Percentiles rank a stretch among this genome's conserved stretches.
These are phyloP conservation scores for Heterotis niloticus DNA, from an alignment of 2,113 vertebrate species.

Conservation along the genomic window DNA sequence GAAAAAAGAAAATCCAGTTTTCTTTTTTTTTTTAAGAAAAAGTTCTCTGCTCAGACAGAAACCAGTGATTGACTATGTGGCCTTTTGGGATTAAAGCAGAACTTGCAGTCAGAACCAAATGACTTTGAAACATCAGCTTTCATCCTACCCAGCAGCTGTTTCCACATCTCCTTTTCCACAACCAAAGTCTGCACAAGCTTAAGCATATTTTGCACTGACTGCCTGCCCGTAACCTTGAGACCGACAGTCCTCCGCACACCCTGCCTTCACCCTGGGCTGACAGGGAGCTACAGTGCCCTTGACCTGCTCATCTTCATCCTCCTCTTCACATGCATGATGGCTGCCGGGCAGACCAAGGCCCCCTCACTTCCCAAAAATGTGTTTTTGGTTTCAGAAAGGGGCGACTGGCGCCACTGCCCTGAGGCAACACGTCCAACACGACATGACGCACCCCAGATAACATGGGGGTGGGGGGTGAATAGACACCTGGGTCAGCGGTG, in stretches of 20 bases:
- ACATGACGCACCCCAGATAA: neutral
- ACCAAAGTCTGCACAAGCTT: neutral
- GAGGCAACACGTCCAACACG: slow-evolving; percentile 18
- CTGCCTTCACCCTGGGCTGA: slow-evolving; percentile 66
- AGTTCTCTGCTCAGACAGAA: neutral
- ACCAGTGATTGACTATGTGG: neutral
- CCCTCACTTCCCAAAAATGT: slow-evolving; percentile 57
- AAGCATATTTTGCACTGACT: neutral
- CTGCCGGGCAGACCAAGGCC: slow-evolving; percentile 66
- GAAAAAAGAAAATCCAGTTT: neutral
- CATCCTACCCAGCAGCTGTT: slow-evolving; percentile 6
- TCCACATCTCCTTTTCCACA: neutral
- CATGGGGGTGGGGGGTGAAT: neutral
- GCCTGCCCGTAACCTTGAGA: slow-evolving; percentile 46
- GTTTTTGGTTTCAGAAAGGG: slow-evolving; percentile 43
- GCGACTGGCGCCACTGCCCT: slow-evolving; percentile 42
- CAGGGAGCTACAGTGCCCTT: slow-evolving; percentile 55
- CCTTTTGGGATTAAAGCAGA: slow-evolving; percentile 6
- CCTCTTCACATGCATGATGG: slow-evolving; percentile 44
- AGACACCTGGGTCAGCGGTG: neutral
- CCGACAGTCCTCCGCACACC: slow-evolving; percentile 55
- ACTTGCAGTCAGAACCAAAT: slow-evolving; percentile 14
- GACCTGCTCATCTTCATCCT: slow-evolving; percentile 42
- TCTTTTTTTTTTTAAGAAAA: neutral
- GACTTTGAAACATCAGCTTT: slow-evolving; percentile 25